phyloP scores from a whole-genome alignment of 1,140 invertebrate genomes.

The Ganaspis sp. region DNA sequence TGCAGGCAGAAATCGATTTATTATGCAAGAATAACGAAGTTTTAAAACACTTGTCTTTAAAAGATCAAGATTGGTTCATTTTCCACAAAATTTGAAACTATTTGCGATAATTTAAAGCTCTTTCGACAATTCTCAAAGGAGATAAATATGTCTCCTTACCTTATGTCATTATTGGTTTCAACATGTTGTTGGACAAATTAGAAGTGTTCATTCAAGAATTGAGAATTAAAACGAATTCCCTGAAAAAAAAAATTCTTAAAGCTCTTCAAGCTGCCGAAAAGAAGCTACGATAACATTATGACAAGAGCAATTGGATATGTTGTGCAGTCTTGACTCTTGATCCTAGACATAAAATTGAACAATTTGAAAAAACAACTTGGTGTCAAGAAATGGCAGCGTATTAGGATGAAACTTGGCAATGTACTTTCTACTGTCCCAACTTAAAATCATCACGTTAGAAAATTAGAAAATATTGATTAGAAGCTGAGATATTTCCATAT shows the following conservation, averaged over 20 bases:
- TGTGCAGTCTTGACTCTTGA: background rate
- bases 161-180: constrained; percentile 47
- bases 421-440: too few species aligned
- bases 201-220: background rate
- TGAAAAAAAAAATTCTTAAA: background rate
- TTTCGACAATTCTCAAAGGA: constrained; percentile 39
- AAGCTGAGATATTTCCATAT: too few species aligned
- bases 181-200: constrained; percentile 63
- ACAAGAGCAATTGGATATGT: background rate
- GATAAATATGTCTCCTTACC: constrained; percentile 45
- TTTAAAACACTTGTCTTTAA: background rate
- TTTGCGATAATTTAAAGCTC: constrained; percentile 37
- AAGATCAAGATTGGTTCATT: constrained; percentile 38
- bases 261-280: background rate
- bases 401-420: too few species aligned
- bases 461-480: too few species aligned
- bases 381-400: background rate
- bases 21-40: background rate
- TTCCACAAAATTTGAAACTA: constrained; percentile 34
- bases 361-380: background rate
- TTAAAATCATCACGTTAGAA: too few species aligned
- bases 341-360: background rate
- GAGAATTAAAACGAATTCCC: background rate
- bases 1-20: constrained; percentile 4
- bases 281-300: background rate